These are phyloP conservation scores for Brachyptera risi DNA, from an alignment of 2,888 invertebrate genomes.

Conservation along the genomic window DNA sequence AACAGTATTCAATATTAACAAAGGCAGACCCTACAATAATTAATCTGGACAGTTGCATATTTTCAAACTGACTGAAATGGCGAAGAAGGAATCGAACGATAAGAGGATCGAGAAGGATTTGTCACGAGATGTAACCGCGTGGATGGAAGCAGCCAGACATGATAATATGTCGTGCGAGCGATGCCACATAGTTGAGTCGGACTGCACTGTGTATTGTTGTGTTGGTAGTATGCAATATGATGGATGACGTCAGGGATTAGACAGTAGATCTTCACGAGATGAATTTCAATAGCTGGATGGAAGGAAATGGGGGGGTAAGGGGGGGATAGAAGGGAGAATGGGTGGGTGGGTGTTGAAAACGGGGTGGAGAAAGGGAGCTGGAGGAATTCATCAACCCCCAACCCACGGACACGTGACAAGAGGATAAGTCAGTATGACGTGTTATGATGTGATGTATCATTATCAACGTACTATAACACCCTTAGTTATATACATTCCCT, in stretches of 20 bases:
- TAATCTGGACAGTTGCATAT: too few relatives aligned
- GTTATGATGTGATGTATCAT: conserved; percentile 31
- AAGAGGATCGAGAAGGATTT: too few relatives aligned
- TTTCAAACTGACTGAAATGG: too few relatives aligned
- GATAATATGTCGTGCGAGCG: too few relatives aligned
- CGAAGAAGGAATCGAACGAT: too few relatives aligned
- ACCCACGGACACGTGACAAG: conserved; percentile 1
- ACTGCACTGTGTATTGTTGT: neutral
- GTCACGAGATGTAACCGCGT: too few relatives aligned
- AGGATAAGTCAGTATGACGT: conserved; percentile 28
- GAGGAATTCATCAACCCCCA: conserved; percentile 16
- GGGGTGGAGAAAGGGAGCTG: conserved; percentile 11
- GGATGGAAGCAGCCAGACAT: too few relatives aligned
- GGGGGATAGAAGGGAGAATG: neutral
- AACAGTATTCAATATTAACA: too few relatives aligned
- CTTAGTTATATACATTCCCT: too few relatives aligned
- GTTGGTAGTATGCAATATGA: conserved; percentile 16
- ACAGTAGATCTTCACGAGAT: conserved; percentile 21
- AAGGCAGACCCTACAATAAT: too few relatives aligned
- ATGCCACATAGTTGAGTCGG: too few relatives aligned
- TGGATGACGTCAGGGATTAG: conserved; percentile 19
- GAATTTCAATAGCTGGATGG: neutral
- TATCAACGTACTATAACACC: too few relatives aligned
- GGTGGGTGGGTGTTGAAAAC: conserved; percentile 4
- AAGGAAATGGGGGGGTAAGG: neutral